These are phyloP conservation scores for Serranus cabrilla DNA, from an alignment of 2,797 vertebrate species.

Conservation along the genomic window DNA sequence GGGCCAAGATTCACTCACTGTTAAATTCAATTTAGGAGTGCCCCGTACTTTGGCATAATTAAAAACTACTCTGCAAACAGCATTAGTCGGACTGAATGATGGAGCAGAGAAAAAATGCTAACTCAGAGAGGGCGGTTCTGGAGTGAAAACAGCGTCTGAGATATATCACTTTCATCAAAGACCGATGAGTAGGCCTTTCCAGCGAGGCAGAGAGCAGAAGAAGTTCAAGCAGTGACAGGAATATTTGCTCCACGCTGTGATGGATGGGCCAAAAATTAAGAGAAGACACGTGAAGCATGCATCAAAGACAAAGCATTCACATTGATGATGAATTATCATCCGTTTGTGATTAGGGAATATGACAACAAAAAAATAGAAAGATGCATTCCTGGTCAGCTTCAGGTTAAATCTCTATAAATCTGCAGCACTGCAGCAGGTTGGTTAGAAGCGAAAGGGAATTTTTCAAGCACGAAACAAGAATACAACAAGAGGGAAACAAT, in stretches of 20 bases:
- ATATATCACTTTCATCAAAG: slow-evolving; percentile 54
- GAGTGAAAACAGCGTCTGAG: slow-evolving; percentile 13
- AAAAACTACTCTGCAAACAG: slow-evolving; percentile 38
- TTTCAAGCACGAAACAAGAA: slow-evolving; percentile 13
- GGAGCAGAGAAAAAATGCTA: slow-evolving; percentile 39
- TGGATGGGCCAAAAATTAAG: slow-evolving; percentile 41
- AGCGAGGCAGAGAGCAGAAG: slow-evolving; percentile 34
- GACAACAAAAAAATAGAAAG: slow-evolving; percentile 29
- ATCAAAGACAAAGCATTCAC: slow-evolving; percentile 31
- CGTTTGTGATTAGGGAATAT: slow-evolving; percentile 45
- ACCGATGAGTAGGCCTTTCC: slow-evolving; percentile 34
- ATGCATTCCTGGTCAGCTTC: slow-evolving; percentile 23
- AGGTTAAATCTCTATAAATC: slow-evolving; percentile 23
- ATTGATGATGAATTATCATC: slow-evolving; percentile 38
- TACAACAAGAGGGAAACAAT: slow-evolving; percentile 5
- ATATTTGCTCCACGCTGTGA: slow-evolving; percentile 40
- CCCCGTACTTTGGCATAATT: slow-evolving; percentile 29
- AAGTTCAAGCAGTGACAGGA: slow-evolving; percentile 44
- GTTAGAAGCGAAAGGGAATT: slow-evolving; percentile 6
- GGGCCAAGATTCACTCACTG: slow-evolving; percentile 23
- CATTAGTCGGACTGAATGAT: slow-evolving; percentile 58
- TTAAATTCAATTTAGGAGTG: slow-evolving; percentile 45
- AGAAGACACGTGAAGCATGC: slow-evolving; percentile 34
- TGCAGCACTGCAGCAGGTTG: slow-evolving; percentile 12
- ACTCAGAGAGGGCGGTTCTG: slow-evolving; percentile 41